Evolutionary conservation across 2,797 vertebrate genomes (phyloP).

Genomic region (Macropus fuliginosus): DNA sequence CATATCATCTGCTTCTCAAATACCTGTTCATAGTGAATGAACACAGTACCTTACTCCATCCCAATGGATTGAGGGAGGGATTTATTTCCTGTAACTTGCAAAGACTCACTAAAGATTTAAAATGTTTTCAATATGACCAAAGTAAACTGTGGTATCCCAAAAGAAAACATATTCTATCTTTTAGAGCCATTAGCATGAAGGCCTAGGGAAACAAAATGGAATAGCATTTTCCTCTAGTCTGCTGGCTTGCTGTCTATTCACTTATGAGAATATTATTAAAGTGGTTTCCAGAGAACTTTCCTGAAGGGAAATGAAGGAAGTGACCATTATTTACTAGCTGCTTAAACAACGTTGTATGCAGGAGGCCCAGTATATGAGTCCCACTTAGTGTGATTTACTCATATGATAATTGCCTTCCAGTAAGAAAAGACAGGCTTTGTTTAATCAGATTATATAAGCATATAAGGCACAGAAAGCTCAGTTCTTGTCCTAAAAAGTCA

Average conservation of each 20-base stretch:
- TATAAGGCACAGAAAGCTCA: background rate
- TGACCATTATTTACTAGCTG: conserved; percentile 10
- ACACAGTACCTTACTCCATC: background rate
- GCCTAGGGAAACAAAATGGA: background rate
- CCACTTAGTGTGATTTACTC: background rate
- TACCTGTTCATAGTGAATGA: background rate
- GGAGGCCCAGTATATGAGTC: background rate
- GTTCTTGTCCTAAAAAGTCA: background rate
- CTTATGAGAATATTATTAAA: conserved; percentile 16
- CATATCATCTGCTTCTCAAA: background rate
- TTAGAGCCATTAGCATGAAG: background rate
- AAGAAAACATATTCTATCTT: background rate
- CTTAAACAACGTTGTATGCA: conserved; percentile 10
- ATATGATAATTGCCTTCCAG: background rate
- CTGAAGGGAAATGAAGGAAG: conserved; percentile 35
- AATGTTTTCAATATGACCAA: background rate
- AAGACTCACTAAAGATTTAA: background rate
- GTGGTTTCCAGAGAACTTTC: conserved; percentile 47
- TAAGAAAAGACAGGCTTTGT: background rate
- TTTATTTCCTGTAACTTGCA: background rate
- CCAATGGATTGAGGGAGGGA: background rate
- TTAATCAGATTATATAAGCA: conserved; percentile 29
- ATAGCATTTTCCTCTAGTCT: background rate
- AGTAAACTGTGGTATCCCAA: background rate
- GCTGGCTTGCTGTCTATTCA: background rate